Percentiles rank a stretch among this genome's conserved stretches.
These are phyloP conservation scores for Drosophila trapezifrons DNA, from an alignment of 1,140 invertebrate genomes.

Conservation along the genomic window DNA sequence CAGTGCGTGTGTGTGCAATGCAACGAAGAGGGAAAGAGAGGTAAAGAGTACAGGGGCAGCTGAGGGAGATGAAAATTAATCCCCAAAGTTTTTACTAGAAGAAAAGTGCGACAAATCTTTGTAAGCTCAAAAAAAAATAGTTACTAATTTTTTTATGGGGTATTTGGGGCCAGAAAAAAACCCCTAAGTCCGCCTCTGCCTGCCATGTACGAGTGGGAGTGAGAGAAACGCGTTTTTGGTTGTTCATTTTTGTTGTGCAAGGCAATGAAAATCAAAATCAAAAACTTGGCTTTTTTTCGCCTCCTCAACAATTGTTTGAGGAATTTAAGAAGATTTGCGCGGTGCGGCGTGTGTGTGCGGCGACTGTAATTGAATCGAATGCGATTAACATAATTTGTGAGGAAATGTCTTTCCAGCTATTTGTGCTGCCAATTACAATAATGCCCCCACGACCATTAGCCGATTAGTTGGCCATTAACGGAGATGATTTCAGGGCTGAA, in stretches of 20 bases:
- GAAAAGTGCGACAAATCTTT: too few relatives aligned
- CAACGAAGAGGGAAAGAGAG: background rate
- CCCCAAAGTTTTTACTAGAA: too few relatives aligned
- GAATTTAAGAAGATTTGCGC: conserved; percentile 44
- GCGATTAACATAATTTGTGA: conserved; percentile 78
- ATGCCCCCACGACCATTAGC: conserved; percentile 66
- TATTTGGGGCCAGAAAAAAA: background rate
- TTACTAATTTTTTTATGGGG: too few relatives aligned
- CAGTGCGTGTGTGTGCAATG: conserved; percentile 10
- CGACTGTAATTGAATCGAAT: conserved; percentile 78
- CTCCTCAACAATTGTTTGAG: conserved; percentile 34
- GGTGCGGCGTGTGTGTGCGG: conserved; percentile 1
- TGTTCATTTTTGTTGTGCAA: conserved; percentile 42
- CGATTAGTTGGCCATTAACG: conserved; percentile 71
- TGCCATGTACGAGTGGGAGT: conserved; percentile 13
- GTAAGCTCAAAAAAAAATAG: too few relatives aligned
- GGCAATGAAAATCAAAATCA: conserved; percentile 51
- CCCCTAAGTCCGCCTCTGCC: background rate
- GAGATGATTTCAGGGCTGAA: conserved; percentile 38
- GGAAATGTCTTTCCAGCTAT: conserved; percentile 34
- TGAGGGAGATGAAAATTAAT: background rate
- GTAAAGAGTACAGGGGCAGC: background rate
- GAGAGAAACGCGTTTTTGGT: conserved; percentile 28
- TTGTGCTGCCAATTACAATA: conserved; percentile 61
- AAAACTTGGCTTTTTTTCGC: conserved; percentile 41